Conservation (phyloP, 2,113 vertebrate species). For the Conger conger region DNA sequence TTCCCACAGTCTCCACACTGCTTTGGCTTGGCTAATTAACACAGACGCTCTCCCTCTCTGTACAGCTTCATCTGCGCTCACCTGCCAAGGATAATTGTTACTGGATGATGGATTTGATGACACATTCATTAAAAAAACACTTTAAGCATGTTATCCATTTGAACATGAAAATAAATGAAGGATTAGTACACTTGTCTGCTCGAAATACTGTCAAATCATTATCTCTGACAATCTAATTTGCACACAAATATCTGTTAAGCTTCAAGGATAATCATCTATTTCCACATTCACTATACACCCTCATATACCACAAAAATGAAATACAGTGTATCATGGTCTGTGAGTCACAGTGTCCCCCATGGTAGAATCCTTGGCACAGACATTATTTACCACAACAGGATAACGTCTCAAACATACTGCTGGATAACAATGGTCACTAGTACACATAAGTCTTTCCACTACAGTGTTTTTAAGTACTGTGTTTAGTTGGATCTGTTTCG, state of each 20-base stretch:
- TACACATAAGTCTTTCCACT: neutral
- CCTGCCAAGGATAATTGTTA: constrained; percentile 74
- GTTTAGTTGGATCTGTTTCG: constrained; percentile 53
- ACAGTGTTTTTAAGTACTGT: constrained; percentile 44
- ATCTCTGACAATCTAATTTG: neutral
- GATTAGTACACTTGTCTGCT: neutral
- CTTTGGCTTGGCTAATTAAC: constrained; percentile 97
- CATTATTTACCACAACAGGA: neutral
- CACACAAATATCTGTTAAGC: neutral
- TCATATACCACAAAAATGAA: too few relatives aligned
- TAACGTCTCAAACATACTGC: neutral
- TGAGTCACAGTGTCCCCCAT: constrained; percentile 26
- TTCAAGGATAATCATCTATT: neutral
- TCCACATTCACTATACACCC: neutral
- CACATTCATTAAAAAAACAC: neutral
- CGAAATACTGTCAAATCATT: neutral
- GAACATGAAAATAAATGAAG: neutral
- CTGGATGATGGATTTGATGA: neutral
- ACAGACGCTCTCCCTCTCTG: constrained; percentile 90
- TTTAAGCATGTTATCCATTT: constrained; percentile 12
- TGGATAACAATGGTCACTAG: neutral
- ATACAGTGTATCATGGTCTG: constrained; percentile 6
- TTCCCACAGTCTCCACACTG: constrained; percentile 82
- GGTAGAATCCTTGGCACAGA: neutral
- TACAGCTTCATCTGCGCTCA: constrained; percentile 81